Conservation (phyloP, 1,140 invertebrate genomes). For the Contarinia nasturtii region DNA sequence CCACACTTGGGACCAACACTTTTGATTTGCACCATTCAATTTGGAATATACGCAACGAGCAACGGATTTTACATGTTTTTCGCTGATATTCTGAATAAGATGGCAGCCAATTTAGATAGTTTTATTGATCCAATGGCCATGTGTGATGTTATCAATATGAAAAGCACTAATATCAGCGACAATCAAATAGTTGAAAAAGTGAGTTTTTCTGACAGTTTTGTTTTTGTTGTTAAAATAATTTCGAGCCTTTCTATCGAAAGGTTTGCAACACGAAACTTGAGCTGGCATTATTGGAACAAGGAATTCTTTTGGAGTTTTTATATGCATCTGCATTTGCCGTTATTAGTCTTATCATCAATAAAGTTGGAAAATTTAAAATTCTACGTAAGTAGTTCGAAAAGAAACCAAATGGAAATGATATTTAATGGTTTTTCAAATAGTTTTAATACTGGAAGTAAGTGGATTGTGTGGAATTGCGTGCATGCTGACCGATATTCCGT, state of each 20-base stretch:
- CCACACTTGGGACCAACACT: neutral
- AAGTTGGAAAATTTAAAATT: constrained; percentile 6
- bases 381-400: constrained; percentile 4
- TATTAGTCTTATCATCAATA: constrained; percentile 6
- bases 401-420: neutral
- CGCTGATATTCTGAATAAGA: constrained; percentile 7
- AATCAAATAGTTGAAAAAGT: neutral
- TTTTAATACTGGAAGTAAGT: too few relatives aligned
- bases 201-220: too few relatives aligned
- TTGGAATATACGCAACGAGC: constrained; percentile 5
- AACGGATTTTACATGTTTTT: constrained; percentile 12
- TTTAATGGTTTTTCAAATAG: too few relatives aligned
- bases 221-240: neutral
- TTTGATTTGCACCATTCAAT: constrained; percentile 7
- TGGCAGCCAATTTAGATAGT: constrained; percentile 6
- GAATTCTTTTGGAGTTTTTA: constrained; percentile 8
- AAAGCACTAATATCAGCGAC: neutral
- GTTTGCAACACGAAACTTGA: constrained; percentile 6
- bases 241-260: neutral
- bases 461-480: too few relatives aligned
- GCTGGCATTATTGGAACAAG: constrained; percentile 6
- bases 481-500: too few relatives aligned
- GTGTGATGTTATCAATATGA: constrained; percentile 7
- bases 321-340: constrained; percentile 7
- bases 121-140: constrained; percentile 4